Percentiles rank a stretch among this genome's conserved stretches.
phyloP scores from a whole-genome alignment of 1,140 invertebrate species.

The Orius laevigatus region DNA sequence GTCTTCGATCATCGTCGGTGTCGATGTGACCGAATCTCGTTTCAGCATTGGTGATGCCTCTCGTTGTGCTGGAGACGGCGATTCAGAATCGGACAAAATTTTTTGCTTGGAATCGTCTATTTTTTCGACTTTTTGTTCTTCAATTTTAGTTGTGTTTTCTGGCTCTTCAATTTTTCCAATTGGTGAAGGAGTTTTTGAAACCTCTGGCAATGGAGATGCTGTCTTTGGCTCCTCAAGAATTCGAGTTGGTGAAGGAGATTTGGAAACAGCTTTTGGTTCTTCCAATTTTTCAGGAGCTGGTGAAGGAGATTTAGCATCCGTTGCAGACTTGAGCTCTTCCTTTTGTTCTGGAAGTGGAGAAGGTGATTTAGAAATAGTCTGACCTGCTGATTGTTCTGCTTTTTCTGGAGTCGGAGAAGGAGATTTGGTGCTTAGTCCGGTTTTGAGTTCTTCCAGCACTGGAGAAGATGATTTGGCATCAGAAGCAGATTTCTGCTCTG shows the following conservation, averaged over 20 bases:
- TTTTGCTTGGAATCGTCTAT: neutral
- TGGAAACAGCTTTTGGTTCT: neutral
- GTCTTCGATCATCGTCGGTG: too few relatives aligned
- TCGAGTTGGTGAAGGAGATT: neutral
- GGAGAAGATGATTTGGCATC: neutral
- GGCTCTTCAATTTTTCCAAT: neutral
- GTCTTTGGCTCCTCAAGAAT: neutral
- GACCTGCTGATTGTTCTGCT: neutral
- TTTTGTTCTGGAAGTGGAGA: constrained; percentile 31
- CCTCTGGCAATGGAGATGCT: neutral
- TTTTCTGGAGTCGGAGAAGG: neutral
- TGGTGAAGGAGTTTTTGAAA: neutral
- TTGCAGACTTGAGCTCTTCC: constrained; percentile 26
- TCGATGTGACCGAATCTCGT: too few relatives aligned
- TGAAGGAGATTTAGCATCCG: neutral
- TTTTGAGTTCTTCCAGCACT: neutral
- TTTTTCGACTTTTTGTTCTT: neutral
- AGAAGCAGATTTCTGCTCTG: neutral
- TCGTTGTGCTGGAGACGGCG: too few relatives aligned
- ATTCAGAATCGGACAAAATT: too few relatives aligned
- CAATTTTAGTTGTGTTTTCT: neutral
- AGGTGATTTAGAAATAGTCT: neutral
- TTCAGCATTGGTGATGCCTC: too few relatives aligned
- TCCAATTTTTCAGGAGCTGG: neutral
- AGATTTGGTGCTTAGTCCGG: neutral